Evolutionary conservation across 2,888 invertebrate species (phyloP), one percentile per base, ranked within the genome.

Genomic region (Andrena camellia): DNA sequence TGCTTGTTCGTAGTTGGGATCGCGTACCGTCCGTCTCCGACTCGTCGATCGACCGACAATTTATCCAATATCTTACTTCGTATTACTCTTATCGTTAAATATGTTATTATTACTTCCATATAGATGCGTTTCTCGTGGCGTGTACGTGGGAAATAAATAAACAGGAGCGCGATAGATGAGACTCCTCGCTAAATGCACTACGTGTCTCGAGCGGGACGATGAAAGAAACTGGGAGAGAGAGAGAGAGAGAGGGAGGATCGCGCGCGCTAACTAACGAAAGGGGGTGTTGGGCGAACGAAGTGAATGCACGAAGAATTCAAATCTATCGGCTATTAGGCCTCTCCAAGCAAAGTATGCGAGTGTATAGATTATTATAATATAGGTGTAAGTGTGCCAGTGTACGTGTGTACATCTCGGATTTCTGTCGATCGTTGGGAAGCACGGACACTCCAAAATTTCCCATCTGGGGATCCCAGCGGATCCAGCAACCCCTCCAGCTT

Each of bases 261-360:
- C 48, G 35, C 54, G 48, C n/a, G 62, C 57, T 17, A 60, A n/a
- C 48, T 54, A 72, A 72, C 57, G 33, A 35, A 76, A 76, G 63
- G 52, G 2, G 35, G 5, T 29, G n/a, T 23, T 23, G 31, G 29
- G 48, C 2, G 80, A 78, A 66, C 64, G 70, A 67, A 73, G 78
- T 74, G 79, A 78, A 78, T 74, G 78, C 81, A 76, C 57, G 62
- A 17, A 42, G 42, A 80, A 81, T 62, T 79, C 70, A 52, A 78
- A 78, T 73, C 70, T 86, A 81, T 86, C 64, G 79, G 78, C 81
- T 88, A 85, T 88, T 88, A 88, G 88, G 88, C 88, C 88, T 57
- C 80, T 70, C 72, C 60, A 88, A 88, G 88, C 88, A 85, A 85
- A 71, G 62, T 81, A 82, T 74, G 68, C 78, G 10, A 57, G 83